phyloP scores from a whole-genome alignment of 2,888 invertebrate species.

The Amiota minor region DNA sequence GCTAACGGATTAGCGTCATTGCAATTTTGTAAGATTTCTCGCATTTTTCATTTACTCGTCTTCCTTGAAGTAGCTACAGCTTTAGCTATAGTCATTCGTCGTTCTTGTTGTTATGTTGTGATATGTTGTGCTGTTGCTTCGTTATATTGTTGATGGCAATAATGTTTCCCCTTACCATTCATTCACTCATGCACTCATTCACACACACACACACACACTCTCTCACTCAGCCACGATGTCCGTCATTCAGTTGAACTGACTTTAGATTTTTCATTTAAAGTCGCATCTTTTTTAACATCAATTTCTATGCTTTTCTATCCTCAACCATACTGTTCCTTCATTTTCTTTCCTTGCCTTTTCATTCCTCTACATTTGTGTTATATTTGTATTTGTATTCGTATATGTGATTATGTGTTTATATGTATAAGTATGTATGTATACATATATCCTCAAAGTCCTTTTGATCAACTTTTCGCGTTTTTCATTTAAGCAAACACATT shows the following conservation, averaged over 20 bases:
- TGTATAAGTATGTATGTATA: conserved; percentile 21
- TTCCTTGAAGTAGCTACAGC: conserved; percentile 45
- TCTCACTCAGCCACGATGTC: not conserved
- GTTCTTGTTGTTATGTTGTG: not conserved
- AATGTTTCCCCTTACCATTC: conserved; percentile 23
- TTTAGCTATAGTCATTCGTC: conserved; percentile 33
- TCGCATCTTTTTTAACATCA: not conserved
- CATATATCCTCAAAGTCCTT: conserved; percentile 42
- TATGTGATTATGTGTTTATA: not conserved
- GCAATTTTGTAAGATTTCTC: conserved; percentile 49
- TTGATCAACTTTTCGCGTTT: conserved; percentile 19
- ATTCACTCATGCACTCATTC: conserved; percentile 11
- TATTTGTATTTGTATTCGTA: no score
- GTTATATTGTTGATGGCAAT: conserved; percentile 28
- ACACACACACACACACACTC: not conserved
- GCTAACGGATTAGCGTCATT: conserved; percentile 51
- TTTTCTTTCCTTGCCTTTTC: not conserved
- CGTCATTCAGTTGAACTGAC: not conserved
- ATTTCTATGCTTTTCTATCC: not conserved
- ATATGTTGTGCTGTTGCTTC: conserved; percentile 1
- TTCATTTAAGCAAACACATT: conserved; percentile 61
- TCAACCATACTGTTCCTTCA: not conserved
- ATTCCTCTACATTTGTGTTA: not conserved
- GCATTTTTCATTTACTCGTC: conserved; percentile 52
- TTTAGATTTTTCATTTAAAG: not conserved